Base-by-base conservation (phyloP, 2,797 vertebrate species). In the Hemibagrus guttatus region DNA sequence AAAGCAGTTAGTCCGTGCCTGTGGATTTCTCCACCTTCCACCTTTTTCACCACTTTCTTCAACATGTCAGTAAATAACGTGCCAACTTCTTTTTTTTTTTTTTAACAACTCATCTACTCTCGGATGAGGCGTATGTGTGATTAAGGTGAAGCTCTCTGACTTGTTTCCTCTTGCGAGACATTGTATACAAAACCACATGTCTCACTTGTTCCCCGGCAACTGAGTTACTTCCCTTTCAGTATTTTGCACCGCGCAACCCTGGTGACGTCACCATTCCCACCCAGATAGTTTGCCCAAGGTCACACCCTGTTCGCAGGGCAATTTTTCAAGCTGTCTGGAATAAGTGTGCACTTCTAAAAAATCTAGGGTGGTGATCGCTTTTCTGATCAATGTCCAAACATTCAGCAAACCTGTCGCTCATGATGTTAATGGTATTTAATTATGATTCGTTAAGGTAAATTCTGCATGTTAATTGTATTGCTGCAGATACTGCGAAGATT, bases 181-280 rank as follows among this genome's bases (percentile, higher is more conserved):
- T 74, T 49, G 28, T 87, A 78, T 79, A 71, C 28, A 28, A 21
- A 80, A 58, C 61, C 28, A n/a, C 49, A 31, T 35, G 64, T 31
- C 58, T 86, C 21, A 59, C 7, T 64, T 4, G 66, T 78, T 61
- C n/a, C 82, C 79, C 79, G 61, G 56, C 49, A 85, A 86, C 87
- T 58, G 61, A 87, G 42, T 59, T 46, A 88, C 85, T 90, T 90
- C 87, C 85, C 63, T 72, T 87, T 85, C 75, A 83, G 81, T 66
- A 69, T 6, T 59, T 16, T 56, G 46, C 56, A 52, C 52, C 52
- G 8, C 6, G 46, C 49, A 58, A 72, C 49, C 68, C 58, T 75
- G 64, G 35, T 88, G 72, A 76, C 7, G 7, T 90, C 88, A 84
- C 59, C 31, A n/a, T 81, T 74, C 80, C 46, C 39, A 63, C 80